Percentiles rank a stretch among this genome's conserved stretches.
phyloP scores from a whole-genome alignment of 2,113 vertebrate species.

The Pollachius pollachius region DNA sequence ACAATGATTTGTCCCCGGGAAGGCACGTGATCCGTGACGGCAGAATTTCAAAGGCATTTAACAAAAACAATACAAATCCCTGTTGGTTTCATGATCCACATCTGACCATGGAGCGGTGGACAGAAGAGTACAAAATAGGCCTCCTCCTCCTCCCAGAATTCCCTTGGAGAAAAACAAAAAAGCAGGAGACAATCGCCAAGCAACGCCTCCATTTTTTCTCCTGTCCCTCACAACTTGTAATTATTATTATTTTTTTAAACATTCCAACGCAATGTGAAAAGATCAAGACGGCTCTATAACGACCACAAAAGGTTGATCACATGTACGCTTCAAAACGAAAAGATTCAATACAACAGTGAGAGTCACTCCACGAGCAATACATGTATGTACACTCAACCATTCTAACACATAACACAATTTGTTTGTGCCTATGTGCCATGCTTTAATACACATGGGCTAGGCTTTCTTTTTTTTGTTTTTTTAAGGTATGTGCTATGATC shows the following conservation, averaged over 20 bases:
- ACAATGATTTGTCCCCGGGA: constrained; percentile 70
- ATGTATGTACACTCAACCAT: constrained; percentile 45
- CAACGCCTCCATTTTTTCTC: constrained; percentile 46
- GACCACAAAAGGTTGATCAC: constrained; percentile 22
- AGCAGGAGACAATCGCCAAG: constrained; percentile 7
- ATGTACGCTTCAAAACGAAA: constrained; percentile 20
- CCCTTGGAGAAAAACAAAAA: constrained; percentile 15
- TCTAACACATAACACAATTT: constrained; percentile 26
- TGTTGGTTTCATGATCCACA: constrained; percentile 63
- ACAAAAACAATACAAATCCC: constrained; percentile 66
- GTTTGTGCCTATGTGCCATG: constrained; percentile 36
- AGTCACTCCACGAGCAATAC: constrained; percentile 22
- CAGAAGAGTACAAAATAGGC: constrained; percentile 16
- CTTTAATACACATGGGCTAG: constrained; percentile 19
- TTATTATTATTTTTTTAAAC: constrained; percentile 28
- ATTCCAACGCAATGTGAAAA: constrained; percentile 12
- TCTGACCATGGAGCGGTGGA: constrained; percentile 27
- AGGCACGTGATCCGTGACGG: constrained; percentile 77
- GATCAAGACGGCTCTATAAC: constrained; percentile 3
- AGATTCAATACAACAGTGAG: constrained; percentile 32
- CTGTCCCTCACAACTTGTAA: constrained; percentile 18
- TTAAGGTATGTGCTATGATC: neutral
- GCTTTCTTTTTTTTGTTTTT: neutral
- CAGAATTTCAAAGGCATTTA: constrained; percentile 72
- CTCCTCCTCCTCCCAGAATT: constrained; percentile 25